These are phyloP conservation scores for Leptonema lineaticorne DNA, from an alignment of 1,140 invertebrate species.

Conservation along the genomic window DNA sequence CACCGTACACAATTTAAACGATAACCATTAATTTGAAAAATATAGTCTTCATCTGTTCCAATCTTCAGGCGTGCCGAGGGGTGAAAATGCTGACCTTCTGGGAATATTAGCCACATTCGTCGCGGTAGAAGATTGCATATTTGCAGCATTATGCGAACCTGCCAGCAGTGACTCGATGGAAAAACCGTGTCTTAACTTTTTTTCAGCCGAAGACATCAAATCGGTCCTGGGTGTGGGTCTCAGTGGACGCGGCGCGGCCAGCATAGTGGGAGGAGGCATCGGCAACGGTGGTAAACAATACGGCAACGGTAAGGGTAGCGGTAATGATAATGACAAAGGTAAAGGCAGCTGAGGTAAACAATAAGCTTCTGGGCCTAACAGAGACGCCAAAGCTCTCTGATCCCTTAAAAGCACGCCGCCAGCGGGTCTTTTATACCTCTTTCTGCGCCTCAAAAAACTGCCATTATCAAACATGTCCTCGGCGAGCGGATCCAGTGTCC, in stretches of 20 bases:
- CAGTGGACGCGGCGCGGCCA: slow-evolving; percentile 50
- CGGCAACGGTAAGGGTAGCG: slow-evolving; percentile 47
- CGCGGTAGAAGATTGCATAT: slow-evolving; percentile 26
- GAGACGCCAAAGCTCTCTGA: slow-evolving; percentile 52
- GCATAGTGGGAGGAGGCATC: slow-evolving; percentile 43
- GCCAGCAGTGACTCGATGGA: slow-evolving; percentile 56
- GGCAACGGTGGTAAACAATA: slow-evolving; percentile 41
- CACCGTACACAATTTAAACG: too few species aligned
- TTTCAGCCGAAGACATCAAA: slow-evolving; percentile 37
- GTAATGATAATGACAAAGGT: slow-evolving; percentile 49
- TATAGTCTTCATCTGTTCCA: slow-evolving; percentile 54
- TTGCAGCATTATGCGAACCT: slow-evolving; percentile 40
- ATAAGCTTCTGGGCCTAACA: slow-evolving; percentile 53
- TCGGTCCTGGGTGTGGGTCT: slow-evolving; percentile 51
- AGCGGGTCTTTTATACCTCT: slow-evolving; percentile 87
- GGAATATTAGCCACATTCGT: slow-evolving; percentile 43
- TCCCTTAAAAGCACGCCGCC: slow-evolving; percentile 46
- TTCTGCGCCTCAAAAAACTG: slow-evolving; percentile 90
- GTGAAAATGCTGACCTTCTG: slow-evolving; percentile 52
- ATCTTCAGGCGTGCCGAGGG: slow-evolving; percentile 53
- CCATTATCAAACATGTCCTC: slow-evolving; percentile 99
- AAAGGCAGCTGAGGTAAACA: slow-evolving; percentile 51
- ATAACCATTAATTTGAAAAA: neutral
- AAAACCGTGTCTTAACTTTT: slow-evolving; percentile 52
- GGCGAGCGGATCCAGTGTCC: slow-evolving; percentile 94